Evolutionary conservation across 2,888 invertebrate genomes (phyloP).

Genomic region (Drosophila villosipedis): DNA sequence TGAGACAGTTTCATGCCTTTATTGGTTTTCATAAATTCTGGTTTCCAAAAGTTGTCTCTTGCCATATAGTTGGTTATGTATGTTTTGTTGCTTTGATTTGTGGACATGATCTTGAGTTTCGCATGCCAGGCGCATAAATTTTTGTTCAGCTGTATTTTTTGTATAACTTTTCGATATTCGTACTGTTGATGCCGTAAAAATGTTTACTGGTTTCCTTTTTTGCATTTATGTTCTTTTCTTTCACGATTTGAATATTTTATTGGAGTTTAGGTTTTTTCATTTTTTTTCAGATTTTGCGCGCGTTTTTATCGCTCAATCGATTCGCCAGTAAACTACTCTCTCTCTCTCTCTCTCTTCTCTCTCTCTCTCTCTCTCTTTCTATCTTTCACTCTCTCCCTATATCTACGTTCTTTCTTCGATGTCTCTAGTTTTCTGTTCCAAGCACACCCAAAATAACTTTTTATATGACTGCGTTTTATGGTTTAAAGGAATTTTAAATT

Average conservation of each 20-base stretch:
- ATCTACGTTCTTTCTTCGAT: background rate
- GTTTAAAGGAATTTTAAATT: conserved; percentile 50
- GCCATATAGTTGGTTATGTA: conserved; percentile 14
- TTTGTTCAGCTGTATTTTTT: conserved; percentile 30
- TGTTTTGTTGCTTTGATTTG: conserved; percentile 11
- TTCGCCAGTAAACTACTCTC: background rate
- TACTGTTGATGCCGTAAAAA: conserved; percentile 39
- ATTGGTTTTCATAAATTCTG: conserved; percentile 27
- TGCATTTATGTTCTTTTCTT: conserved; percentile 35
- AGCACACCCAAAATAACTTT: conserved; percentile 49
- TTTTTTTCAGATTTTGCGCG: conserved; percentile 15
- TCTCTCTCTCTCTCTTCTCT: too few relatives aligned
- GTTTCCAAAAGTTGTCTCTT: conserved; percentile 34
- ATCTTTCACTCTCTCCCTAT: too few relatives aligned
- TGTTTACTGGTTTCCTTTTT: conserved; percentile 27
- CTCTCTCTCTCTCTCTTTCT: background rate
- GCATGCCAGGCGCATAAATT: conserved; percentile 69
- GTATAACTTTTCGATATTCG: conserved; percentile 39
- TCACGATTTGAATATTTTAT: conserved; percentile 49
- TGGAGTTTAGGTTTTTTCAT: conserved; percentile 14
- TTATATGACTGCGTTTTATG: conserved; percentile 56
- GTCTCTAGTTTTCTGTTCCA: conserved; percentile 13
- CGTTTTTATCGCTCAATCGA: conserved; percentile 17
- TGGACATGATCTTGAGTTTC: conserved; percentile 72
- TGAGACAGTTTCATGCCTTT: conserved; percentile 14